These are phyloP conservation scores for Drosophila greeni DNA, from an alignment of 2,888 invertebrate genomes.

Conservation along the genomic window DNA sequence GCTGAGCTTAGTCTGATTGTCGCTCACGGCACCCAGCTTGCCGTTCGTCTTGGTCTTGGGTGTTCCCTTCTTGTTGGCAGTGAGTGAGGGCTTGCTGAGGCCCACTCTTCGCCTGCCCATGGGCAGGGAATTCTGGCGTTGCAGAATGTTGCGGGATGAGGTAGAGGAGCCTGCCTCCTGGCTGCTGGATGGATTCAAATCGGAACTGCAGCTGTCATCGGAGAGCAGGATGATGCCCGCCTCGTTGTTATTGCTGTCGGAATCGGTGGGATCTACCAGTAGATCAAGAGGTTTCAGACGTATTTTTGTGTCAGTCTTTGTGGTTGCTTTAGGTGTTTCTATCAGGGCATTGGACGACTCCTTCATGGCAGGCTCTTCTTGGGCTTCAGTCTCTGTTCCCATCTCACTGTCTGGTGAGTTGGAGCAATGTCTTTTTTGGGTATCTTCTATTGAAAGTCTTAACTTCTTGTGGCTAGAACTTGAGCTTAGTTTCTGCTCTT, in stretches of 20 bases:
- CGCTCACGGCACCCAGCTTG: slow-evolving; percentile 28
- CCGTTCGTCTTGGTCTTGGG: slow-evolving; percentile 23
- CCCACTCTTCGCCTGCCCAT: slow-evolving; percentile 54
- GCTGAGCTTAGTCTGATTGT: slow-evolving; percentile 82
- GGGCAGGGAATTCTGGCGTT: slow-evolving; percentile 25
- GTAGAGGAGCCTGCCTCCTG: slow-evolving; percentile 10
- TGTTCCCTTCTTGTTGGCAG: slow-evolving; percentile 40
- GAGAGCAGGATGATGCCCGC: slow-evolving; percentile 46
- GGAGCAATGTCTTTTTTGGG: background rate
- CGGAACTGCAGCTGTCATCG: slow-evolving; percentile 46
- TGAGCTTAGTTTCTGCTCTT: background rate
- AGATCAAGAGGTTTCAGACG: slow-evolving; percentile 18
- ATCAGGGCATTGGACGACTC: background rate
- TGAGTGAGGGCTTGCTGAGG: slow-evolving; percentile 52
- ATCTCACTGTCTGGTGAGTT: background rate
- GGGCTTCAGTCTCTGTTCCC: background rate
- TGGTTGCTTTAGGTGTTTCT: background rate
- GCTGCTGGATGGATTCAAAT: slow-evolving; percentile 11
- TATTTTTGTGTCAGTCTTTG: background rate
- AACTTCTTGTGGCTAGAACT: slow-evolving; percentile 11
- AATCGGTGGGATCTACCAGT: slow-evolving; percentile 6
- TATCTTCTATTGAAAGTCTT: slow-evolving; percentile 6
- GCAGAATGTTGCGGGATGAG: background rate
- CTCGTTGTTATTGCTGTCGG: slow-evolving; percentile 29
- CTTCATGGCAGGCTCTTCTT: background rate